Evolutionary conservation across 2,797 vertebrate genomes (phyloP), one percentile per base, ranked within the genome.

Genomic region (Danio kyathit): DNA sequence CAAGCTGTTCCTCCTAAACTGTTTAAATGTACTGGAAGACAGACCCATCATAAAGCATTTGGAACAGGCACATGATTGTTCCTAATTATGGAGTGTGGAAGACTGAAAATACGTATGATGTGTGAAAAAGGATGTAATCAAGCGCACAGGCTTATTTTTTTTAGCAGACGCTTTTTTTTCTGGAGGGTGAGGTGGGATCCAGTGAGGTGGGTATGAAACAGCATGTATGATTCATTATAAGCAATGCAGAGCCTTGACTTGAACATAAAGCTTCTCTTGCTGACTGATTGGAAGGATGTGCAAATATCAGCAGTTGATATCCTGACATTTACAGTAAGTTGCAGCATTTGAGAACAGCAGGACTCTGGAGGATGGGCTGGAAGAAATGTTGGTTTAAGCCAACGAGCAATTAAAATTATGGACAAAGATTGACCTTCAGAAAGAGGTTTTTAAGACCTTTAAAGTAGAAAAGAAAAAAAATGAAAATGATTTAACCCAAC

Each of bases 241-340:
- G 14, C 41, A 72, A 44, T 52, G 56, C 51, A 29, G 56, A 51
- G 66, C 14, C 48, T 63, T 60, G 16, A 56, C 69, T 76, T 17
- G 29, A 21, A 82, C 52, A 14, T 63, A 81, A 63, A 57, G 44
- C 19, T 48, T 19, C 54, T 76, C 57, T 66, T 63, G 64, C 75
- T 81, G 84, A 74, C 67, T 81, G 65, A 83, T 69, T 78, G 74
- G 76, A 83, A 83, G 75, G 52, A 67, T 75, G 80, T 51, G 83
- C 72, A 75, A 79, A 83, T 81, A 83, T 76, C 74, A 80, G 60
- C 57, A 49, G 43, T 54, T 87, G 81, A 83, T 81, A 66, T 78
- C 56, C 13, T 81, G 65, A 75, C 71, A 81, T 78, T 71, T 81
- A n/a, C n/a, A n/a, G n/a, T n/a, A 49, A 80, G 51, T 74, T 44